These are phyloP conservation scores for Hyposoter dolosus DNA, from an alignment of 2,888 invertebrate species.

Conservation along the genomic window DNA sequence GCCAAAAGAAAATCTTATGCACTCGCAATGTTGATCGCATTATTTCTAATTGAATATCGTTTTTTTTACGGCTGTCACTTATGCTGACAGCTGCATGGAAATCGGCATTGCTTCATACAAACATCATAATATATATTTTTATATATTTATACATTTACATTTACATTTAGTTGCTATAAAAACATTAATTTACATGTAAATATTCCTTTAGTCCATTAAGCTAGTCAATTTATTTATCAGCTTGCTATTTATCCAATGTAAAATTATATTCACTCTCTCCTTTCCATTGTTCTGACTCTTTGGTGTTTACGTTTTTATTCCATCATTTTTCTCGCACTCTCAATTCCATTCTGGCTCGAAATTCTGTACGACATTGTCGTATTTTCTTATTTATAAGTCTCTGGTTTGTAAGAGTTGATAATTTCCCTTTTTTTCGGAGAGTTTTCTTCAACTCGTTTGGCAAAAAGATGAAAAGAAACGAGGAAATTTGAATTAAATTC, in stretches of 20 bases:
- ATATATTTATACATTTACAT: constrained; percentile 38
- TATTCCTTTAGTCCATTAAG: constrained; percentile 61
- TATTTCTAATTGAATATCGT: constrained; percentile 34
- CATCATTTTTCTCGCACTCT: constrained; percentile 3
- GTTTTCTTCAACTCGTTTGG: too few species aligned
- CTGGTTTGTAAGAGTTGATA: too few species aligned
- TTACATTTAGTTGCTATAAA: constrained; percentile 37
- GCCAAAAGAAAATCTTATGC: constrained; percentile 34
- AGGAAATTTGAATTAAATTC: background rate
- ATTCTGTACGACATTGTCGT: background rate
- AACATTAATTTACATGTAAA: constrained; percentile 57
- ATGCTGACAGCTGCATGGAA: constrained; percentile 82
- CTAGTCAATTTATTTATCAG: constrained; percentile 52
- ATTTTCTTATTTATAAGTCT: too few species aligned
- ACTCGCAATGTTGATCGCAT: constrained; percentile 45
- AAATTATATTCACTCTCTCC: constrained; percentile 7
- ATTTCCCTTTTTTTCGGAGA: too few species aligned
- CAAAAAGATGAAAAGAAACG: too few species aligned
- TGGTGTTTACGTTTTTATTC: constrained; percentile 45
- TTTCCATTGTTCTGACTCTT: constrained; percentile 5
- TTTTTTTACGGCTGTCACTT: constrained; percentile 77
- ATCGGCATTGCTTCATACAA: constrained; percentile 74
- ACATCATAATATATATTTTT: constrained; percentile 25
- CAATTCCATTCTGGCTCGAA: background rate
- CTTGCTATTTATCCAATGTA: constrained; percentile 15